Base-by-base conservation (phyloP, 1,140 invertebrate genomes). In the Hirudo medicinalis region DNA sequence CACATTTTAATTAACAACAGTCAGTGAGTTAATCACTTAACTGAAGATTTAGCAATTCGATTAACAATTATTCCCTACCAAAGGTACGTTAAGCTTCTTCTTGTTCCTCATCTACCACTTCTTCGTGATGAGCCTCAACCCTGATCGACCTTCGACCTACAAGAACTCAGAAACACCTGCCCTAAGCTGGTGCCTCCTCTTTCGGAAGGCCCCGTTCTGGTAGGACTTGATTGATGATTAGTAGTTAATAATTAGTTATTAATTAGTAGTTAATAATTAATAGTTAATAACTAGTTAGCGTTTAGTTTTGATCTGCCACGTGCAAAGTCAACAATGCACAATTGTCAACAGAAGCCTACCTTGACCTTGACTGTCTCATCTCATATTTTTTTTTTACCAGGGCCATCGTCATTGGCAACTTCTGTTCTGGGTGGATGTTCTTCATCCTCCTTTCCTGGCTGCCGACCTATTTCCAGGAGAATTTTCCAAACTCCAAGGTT, bases 401-500 rank as follows among this genome's bases (percentile, higher is more conserved):
- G 88, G 83, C 87, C 81, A 76, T 89, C 81, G 83, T 89, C 3
- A 81, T 88, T 75, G 87, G 87, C 68, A 88, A 90, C 80, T 87
- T 89, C 74, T 88, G 87, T 79, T 87, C 89, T 81, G 88, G 87
- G 78, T 89, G 89, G 81, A 87, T 87, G 75, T 89, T 88, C 78
- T 89, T 88, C 77, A 87, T 89, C 71, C 79, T 89, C 71, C 82
- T 89, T 29, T 88, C 87, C 19, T 90, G 89, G 88, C 83, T 89
- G 77, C 89, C 88, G 63, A 89, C 87, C 40, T 90, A 89, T 79
- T 90, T 90, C 76, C 87, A 89, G 78, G 88, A 90, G 77, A 88
- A 84, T 22, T 89, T 86, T 77, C 87, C 87, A 11, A 83, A 86
- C 72, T 86, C 86, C 54, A 87, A 86, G 74, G 79, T 81, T 63